Evolutionary conservation across 2,113 vertebrate species (phyloP).

Genomic region (Stomatorhinus ivindoensis): DNA sequence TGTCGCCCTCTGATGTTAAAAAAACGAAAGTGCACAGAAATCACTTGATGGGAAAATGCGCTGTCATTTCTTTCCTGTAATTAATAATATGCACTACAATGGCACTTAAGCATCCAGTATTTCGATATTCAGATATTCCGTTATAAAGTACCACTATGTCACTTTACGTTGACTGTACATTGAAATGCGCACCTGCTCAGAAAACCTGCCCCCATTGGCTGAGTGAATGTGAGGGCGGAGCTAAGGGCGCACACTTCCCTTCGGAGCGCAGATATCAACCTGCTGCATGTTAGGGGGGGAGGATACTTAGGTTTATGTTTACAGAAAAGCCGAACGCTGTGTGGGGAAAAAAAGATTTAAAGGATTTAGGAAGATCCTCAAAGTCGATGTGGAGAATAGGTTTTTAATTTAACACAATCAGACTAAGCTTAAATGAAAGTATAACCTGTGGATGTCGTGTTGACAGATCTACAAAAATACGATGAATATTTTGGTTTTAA

Average conservation of each 20-base stretch:
- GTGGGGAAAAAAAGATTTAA: background rate
- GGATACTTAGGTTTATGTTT: background rate
- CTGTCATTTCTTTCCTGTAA: background rate
- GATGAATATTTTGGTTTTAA: background rate
- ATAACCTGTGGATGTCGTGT: background rate
- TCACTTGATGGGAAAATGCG: background rate
- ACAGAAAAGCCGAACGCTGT: background rate
- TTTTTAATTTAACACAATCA: background rate
- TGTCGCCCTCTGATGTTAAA: slow-evolving; percentile 11
- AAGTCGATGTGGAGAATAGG: background rate
- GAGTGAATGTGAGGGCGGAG: background rate
- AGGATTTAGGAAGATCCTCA: background rate
- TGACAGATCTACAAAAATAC: background rate
- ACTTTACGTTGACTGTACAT: background rate
- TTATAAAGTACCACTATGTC: background rate
- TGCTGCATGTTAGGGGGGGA: background rate
- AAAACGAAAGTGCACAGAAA: background rate
- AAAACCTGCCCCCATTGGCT: background rate
- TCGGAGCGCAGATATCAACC: background rate
- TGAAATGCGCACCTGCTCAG: background rate
- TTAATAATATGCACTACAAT: background rate
- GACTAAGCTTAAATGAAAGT: background rate
- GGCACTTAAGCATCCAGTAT: background rate
- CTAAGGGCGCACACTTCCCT: background rate
- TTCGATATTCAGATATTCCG: background rate